Conservation (phyloP, 2,113 vertebrate species). For the Corynorhinus townsendii region DNA sequence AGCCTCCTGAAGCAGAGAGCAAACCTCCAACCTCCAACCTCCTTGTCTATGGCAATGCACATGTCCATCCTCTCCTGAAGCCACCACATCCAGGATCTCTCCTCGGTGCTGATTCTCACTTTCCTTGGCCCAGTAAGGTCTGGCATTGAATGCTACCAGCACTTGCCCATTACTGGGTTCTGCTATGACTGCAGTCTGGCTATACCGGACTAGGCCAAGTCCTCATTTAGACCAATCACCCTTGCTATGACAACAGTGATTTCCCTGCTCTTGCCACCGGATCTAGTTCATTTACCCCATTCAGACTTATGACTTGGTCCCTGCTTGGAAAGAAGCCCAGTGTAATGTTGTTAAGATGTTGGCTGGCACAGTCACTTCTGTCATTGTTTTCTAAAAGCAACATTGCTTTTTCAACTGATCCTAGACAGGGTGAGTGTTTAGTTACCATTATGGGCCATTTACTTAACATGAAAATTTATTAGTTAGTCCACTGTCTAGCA, state of each 20-base stretch:
- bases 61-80: background rate
- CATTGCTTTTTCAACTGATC: conserved; percentile 18
- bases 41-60: background rate
- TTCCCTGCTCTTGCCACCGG: background rate
- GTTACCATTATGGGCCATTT: conserved; percentile 55
- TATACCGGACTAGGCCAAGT: background rate
- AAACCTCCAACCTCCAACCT: background rate
- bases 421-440: conserved; percentile 23
- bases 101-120: background rate
- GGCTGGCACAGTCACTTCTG: background rate
- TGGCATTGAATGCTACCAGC: background rate
- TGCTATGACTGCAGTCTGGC: background rate
- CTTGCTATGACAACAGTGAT: background rate
- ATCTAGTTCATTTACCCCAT: background rate
- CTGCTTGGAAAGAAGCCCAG: conserved; percentile 11
- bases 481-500: conserved; percentile 62
- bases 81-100: background rate
- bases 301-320: background rate
- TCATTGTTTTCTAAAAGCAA: conserved; percentile 44
- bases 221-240: background rate
- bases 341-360: background rate
- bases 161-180: background rate
- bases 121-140: background rate
- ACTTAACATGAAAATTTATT: conserved; percentile 65
- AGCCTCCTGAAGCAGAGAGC: background rate